Conservation (phyloP, 2,797 vertebrate genomes). For the Paedocypris micromegethes region DNA sequence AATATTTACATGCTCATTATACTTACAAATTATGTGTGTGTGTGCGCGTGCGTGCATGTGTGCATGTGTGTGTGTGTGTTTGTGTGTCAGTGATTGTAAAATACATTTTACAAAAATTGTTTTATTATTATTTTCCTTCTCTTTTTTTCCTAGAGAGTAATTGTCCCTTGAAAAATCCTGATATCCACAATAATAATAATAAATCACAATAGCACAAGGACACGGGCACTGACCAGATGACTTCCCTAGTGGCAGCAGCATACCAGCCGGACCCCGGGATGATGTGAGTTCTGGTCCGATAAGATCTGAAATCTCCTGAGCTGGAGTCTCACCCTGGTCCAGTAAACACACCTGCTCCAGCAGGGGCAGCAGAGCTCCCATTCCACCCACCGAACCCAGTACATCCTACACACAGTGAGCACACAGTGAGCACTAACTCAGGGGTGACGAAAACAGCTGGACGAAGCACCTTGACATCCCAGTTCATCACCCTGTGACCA, state of each 20-base stretch:
- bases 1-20: too few species aligned
- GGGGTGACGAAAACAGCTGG: too few species aligned
- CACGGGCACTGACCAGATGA: slow-evolving; percentile 72
- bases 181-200: not conserved
- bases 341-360: slow-evolving; percentile 82
- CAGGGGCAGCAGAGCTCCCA: slow-evolving; percentile 82
- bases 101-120: too few species aligned
- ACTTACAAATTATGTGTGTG: too few species aligned
- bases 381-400: slow-evolving; percentile 86
- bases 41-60: too few species aligned
- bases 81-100: too few species aligned
- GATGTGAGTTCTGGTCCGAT: slow-evolving; percentile 87
- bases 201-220: too few species aligned
- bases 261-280: slow-evolving; percentile 70
- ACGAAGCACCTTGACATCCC: slow-evolving; percentile 84
- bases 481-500: slow-evolving; percentile 87
- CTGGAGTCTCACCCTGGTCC: slow-evolving; percentile 66
- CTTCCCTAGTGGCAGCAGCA: slow-evolving; percentile 83
- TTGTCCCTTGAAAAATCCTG: not conserved
- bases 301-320: slow-evolving; percentile 79
- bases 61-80: too few species aligned
- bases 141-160: too few species aligned
- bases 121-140: too few species aligned
- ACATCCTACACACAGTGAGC: slow-evolving; percentile 73
- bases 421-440: not conserved